Conservation (phyloP, 2,888 invertebrate species). For the Sisyra terminalis region DNA sequence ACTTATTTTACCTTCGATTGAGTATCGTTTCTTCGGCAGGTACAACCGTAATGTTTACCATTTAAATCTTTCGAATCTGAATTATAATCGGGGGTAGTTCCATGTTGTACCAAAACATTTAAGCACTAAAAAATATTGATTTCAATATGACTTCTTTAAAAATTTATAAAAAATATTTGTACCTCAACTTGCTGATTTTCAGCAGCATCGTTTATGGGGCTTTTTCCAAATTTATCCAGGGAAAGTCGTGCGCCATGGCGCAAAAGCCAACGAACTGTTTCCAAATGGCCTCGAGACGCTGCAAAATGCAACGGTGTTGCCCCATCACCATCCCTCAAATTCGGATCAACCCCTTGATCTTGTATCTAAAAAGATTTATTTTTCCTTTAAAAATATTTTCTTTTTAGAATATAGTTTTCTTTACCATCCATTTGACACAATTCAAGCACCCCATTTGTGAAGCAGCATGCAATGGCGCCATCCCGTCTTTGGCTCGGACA, state of each 20-base stretch:
- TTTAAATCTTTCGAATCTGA: constrained; percentile 22
- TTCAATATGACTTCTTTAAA: not conserved
- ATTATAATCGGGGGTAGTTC: constrained; percentile 50
- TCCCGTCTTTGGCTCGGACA: constrained; percentile 73
- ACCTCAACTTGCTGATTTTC: constrained; percentile 84
- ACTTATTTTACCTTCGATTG: not conserved
- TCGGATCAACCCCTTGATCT: constrained; percentile 70
- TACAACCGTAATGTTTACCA: constrained; percentile 24
- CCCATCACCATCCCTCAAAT: constrained; percentile 74
- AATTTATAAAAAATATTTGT: constrained; percentile 13
- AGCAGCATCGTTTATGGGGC: constrained; percentile 81
- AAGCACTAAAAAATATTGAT: constrained; percentile 41
- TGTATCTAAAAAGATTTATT: constrained; percentile 45
- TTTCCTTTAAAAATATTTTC: too few relatives aligned
- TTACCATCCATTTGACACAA: constrained; percentile 83
- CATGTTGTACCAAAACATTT: constrained; percentile 65
- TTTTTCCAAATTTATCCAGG: constrained; percentile 74
- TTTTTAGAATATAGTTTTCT: constrained; percentile 14
- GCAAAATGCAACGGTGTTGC: constrained; percentile 83
- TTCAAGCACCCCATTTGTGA: constrained; percentile 78
- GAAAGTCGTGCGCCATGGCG: constrained; percentile 67
- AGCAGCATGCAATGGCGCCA: constrained; percentile 81
- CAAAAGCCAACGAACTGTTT: constrained; percentile 68
- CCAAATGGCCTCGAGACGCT: constrained; percentile 65
- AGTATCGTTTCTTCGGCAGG: constrained; percentile 25